Evolutionary conservation across 2,888 invertebrate genomes (phyloP), one percentile per base, ranked within the genome.

Genomic region (Habroteleia sp.): DNA sequence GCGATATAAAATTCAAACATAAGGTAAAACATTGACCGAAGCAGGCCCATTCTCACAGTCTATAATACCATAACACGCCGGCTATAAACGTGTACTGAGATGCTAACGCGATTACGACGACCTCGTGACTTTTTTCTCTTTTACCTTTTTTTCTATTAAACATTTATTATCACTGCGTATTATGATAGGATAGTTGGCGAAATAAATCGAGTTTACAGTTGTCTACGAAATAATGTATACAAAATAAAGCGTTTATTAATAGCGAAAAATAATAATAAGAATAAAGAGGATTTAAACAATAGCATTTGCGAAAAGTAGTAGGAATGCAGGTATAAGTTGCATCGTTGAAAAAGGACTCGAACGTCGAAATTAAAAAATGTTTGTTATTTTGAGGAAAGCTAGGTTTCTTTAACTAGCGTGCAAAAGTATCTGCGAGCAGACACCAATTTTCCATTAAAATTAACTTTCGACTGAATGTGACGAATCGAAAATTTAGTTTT

Each of bases 21-120:
- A 37, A 44, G 27, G 37, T 50, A 63, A 71, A 54, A 62, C 31
- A 27, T 42, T 25, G 20, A 46, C 44, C 31, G 50, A 1, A 60
- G 60, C 23, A 37, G 25, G 41, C 37, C 25, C 17, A 71, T 71
- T 71, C 71, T 71, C 71, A 62, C 71, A 83, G 83, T 79, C 74
- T 77, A 65, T 76, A 42, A 76, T 74, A 80, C 65, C 72, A 81
- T 76, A 80, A 85, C 85, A 83, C 79, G 83, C 81, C 81, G 68
- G 83, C 79, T 80, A 83, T 85, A 85, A 85, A 85, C 84, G 80
- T 83, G 84, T 83, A 85, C 79, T 80, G 79, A 79, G 82, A 84
- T 84, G 83, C 80, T 85, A 84, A 85, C 82, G 81, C 79, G 83
- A 86, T 85, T 81, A 82, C 82, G 80, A 83, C 78, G 81, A 8